These are phyloP conservation scores for Chrysemys picta DNA, from an alignment of 2,113 vertebrate genomes.

Conservation along the genomic window DNA sequence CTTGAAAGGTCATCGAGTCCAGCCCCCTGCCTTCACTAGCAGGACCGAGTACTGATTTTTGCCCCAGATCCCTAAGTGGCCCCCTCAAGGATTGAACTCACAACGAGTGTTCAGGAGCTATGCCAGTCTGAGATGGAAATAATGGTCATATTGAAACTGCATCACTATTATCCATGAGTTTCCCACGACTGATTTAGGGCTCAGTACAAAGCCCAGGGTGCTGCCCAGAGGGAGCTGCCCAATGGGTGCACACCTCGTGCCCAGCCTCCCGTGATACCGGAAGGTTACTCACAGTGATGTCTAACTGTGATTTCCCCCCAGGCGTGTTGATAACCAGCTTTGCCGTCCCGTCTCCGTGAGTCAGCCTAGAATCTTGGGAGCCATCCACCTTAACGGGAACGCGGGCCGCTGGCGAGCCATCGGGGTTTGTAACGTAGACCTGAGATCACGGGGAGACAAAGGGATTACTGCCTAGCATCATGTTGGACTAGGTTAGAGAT, in stretches of 20 bases:
- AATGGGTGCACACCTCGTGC: neutral
- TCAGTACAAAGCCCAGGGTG: neutral
- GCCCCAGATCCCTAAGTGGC: too few relatives aligned
- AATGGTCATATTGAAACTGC: neutral
- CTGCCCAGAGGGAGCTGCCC: neutral
- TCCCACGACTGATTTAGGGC: neutral
- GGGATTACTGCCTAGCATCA: neutral
- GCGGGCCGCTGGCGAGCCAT: slow-evolving; percentile 72
- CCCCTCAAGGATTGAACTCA: too few relatives aligned
- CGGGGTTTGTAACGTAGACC: slow-evolving; percentile 80
- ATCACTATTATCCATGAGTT: too few relatives aligned
- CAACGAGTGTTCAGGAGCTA: too few relatives aligned
- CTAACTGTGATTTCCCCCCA: accelerated
- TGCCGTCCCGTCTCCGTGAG: slow-evolving; percentile 69
- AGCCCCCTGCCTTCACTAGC: too few relatives aligned
- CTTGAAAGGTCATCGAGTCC: too few relatives aligned
- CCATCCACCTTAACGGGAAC: slow-evolving; percentile 51
- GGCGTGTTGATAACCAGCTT: slow-evolving; percentile 73
- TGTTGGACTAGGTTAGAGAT: neutral
- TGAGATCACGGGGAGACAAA: neutral
- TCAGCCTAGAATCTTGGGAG: neutral
- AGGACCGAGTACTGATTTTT: too few relatives aligned
- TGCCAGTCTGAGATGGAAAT: neutral
- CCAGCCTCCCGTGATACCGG: neutral
- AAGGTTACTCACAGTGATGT: slow-evolving; percentile 63